Percentiles rank a stretch among this genome's conserved stretches.
Evolutionary conservation across 2,888 invertebrate genomes (phyloP).

Genomic region (Euproctis similis): DNA sequence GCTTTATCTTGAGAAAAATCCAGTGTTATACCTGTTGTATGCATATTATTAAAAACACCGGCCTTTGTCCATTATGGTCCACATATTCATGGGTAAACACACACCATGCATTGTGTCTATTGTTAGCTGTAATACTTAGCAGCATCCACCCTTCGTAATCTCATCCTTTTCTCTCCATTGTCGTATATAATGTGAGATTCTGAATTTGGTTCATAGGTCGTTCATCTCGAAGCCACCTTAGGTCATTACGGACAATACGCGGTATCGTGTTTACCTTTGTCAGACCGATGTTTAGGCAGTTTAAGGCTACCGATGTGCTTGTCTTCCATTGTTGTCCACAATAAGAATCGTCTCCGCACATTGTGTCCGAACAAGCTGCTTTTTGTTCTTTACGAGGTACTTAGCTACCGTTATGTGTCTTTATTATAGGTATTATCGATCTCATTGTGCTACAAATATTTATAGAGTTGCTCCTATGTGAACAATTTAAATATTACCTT

Average conservation of each 20-base stretch:
- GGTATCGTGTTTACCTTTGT: slow-evolving; percentile 56
- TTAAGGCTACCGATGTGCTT: slow-evolving; percentile 27
- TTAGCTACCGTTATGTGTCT: slow-evolving; percentile 65
- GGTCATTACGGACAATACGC: slow-evolving; percentile 56
- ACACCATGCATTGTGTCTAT: slow-evolving; percentile 66
- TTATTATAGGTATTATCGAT: slow-evolving; percentile 66
- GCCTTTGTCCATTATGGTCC: slow-evolving; percentile 61
- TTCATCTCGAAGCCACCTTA: slow-evolving; percentile 52
- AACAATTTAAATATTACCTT: slow-evolving; percentile 55
- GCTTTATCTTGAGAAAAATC: slow-evolving; percentile 69
- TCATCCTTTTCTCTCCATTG: slow-evolving; percentile 54
- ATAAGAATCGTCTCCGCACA: slow-evolving; percentile 50
- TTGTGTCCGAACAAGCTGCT: slow-evolving; percentile 40
- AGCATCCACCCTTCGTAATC: slow-evolving; percentile 68
- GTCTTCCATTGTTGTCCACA: slow-evolving; percentile 28
- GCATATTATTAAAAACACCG: slow-evolving; percentile 61
- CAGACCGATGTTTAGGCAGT: slow-evolving; percentile 47
- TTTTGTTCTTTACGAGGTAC: slow-evolving; percentile 58
- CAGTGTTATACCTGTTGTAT: slow-evolving; percentile 65
- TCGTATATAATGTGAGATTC: slow-evolving; percentile 44
- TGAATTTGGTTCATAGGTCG: slow-evolving; percentile 60
- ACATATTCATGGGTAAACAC: slow-evolving; percentile 75
- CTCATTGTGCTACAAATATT: slow-evolving; percentile 62
- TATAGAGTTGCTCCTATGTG: slow-evolving; percentile 45
- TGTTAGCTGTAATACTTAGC: slow-evolving; percentile 69